Base-by-base conservation (phyloP, 2,888 invertebrate genomes). In the Drosophila emarginata region DNA sequence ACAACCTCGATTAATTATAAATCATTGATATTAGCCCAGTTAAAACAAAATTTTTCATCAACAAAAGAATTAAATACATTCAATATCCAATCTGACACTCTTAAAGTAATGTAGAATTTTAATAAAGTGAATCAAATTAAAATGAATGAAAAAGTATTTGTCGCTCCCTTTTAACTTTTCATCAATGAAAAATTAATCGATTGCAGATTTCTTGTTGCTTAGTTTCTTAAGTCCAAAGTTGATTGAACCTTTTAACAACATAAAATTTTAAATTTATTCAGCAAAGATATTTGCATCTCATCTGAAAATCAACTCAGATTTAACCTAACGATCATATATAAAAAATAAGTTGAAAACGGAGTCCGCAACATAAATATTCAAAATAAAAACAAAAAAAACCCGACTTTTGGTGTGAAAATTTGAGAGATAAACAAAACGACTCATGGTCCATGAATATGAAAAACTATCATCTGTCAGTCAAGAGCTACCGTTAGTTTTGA, bases 341-440 rank as follows among this genome's bases (percentile, higher is more conserved):
- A 52, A 40, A 32, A 50, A 28, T 36, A 60, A 45, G 32, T 32
- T 32, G 23, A 32, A 51, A 9, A 18, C 51, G 28, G 52, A 23
- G 52, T 51, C n/a, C 45, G 11, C 57, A 37, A 50, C 36, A 64
- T 37, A 52, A 68, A 70, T 87, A 81, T 82, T 72, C 67, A 79
- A 67, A 72, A 28, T 28, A 32, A 64, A 79, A 15, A 9, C 45
- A 45, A 39, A 28, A 37, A 53, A 85, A 72, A 71, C 59, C 66
- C 52, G 71, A 18, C 58, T 50, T n/a, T 59, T 66, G 71, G 72
- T 88, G 83, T 77, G 87, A 86, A 88, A 88, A 77, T 68, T 60
- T 69, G 21, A 68, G 60, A 66, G 74, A 68, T 62, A 67, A 56
- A 63, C 72, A 64, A 69, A 73, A 64, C 59, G 56, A 40, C 52